phyloP scores from a whole-genome alignment of 2,888 invertebrate genomes.

The Flexamia atlantica region DNA sequence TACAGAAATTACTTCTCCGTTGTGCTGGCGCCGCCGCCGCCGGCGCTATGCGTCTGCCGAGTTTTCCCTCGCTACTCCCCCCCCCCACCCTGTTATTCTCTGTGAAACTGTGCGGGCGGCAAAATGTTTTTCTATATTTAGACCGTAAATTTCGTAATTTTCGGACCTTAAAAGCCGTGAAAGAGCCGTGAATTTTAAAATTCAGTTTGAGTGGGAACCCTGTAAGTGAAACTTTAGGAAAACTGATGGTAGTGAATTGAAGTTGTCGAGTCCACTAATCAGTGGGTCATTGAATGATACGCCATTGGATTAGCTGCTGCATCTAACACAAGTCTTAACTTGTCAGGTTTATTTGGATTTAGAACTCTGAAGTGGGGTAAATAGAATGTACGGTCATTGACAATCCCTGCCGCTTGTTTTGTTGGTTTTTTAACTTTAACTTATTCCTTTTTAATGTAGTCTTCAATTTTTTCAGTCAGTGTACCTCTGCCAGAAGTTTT shows the following conservation, averaged over 20 bases:
- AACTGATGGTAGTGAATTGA: background rate
- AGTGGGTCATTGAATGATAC: constrained; percentile 8
- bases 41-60: too few species aligned
- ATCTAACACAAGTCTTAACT: background rate
- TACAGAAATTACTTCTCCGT: too few species aligned
- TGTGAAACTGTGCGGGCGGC: too few species aligned
- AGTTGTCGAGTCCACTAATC: background rate
- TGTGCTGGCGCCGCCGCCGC: too few species aligned
- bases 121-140: too few species aligned
- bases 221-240: background rate
- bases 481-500: background rate
- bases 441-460: background rate
- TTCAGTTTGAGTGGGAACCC: too few species aligned
- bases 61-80: too few species aligned
- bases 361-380: background rate
- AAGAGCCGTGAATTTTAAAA: too few species aligned
- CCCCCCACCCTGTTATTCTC: too few species aligned
- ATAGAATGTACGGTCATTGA: background rate
- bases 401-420: background rate
- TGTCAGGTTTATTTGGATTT: constrained; percentile 16
- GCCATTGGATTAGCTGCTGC: background rate
- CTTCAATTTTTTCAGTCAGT: background rate
- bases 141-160: too few species aligned
- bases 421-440: background rate
- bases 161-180: too few species aligned